phyloP scores from a whole-genome alignment of 1,140 invertebrate genomes.

The Dendrolimus kikuchii region DNA sequence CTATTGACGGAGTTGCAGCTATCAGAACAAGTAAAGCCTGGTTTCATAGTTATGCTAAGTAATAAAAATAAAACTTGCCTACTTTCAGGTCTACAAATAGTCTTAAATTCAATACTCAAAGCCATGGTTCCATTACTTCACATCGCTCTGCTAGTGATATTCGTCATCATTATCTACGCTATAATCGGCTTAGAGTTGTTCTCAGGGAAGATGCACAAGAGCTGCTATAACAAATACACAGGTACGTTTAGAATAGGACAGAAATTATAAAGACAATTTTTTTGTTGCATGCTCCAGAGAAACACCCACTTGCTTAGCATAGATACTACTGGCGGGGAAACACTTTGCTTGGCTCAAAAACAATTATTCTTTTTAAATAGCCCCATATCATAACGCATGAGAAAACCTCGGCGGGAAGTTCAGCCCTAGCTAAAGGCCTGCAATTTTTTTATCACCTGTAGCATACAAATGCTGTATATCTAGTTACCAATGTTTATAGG shows the following conservation, averaged over 20 bases:
- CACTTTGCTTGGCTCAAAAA: not conserved
- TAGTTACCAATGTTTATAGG: too few relatives aligned
- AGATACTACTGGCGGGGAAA: too few relatives aligned
- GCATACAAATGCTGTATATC: too few relatives aligned
- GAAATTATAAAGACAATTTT: constrained; percentile 1
- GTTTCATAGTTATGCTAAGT: too few relatives aligned
- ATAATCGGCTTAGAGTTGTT: constrained; percentile 99
- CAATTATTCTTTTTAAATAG: not conserved
- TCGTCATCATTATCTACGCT: constrained; percentile 99
- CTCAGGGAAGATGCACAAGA: constrained; percentile 95
- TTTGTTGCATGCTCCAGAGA: not conserved
- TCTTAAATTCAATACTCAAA: constrained; percentile 98
- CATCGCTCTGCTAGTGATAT: constrained; percentile 98
- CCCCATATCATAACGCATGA: not conserved
- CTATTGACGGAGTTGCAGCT: too few relatives aligned
- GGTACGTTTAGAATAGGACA: constrained; percentile 61
- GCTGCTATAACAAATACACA: constrained; percentile 88
- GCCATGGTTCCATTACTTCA: constrained; percentile 99
- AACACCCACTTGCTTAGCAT: not conserved
- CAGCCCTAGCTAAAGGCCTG: too few relatives aligned
- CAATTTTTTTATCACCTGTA: too few relatives aligned
- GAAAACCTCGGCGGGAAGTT: not conserved
- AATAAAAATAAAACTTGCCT: not conserved
- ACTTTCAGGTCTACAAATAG: constrained; percentile 96
- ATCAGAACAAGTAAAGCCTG: too few relatives aligned